phyloP scores from a whole-genome alignment of 2,888 invertebrate species.

The Onthophagus sagittarius region DNA sequence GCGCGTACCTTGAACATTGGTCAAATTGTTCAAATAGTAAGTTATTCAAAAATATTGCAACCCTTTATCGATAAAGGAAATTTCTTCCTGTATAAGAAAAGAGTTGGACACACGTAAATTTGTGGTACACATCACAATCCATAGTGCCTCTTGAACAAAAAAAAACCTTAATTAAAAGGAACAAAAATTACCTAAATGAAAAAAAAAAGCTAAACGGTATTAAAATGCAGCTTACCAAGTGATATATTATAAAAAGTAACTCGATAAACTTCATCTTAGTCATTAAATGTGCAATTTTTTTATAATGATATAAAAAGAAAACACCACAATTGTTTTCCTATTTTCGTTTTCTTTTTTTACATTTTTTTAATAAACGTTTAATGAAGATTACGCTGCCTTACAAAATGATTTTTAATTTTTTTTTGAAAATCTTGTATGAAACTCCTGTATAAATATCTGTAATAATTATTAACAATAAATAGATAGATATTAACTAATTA shows the following conservation, averaged over 20 bases:
- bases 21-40: no score
- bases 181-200: neutral
- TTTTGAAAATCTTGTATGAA: slow-evolving; percentile 13
- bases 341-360: neutral
- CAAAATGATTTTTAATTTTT: neutral
- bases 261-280: slow-evolving; percentile 36
- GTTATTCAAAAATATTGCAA: neutral
- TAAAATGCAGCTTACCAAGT: slow-evolving; percentile 25
- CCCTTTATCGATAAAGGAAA: neutral
- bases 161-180: neutral
- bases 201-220: slow-evolving; percentile 7
- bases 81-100: slow-evolving; percentile 22
- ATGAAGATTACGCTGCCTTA: slow-evolving; percentile 1
- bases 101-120: slow-evolving; percentile 26
- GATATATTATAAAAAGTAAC: slow-evolving; percentile 27
- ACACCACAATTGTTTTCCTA: slow-evolving; percentile 14
- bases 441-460: slow-evolving; percentile 1
- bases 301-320: slow-evolving; percentile 25
- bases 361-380: neutral
- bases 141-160: slow-evolving; percentile 41
- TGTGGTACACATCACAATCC: slow-evolving; percentile 40
- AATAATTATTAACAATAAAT: slow-evolving; percentile 16
- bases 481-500: slow-evolving; percentile 17
- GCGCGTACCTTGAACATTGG: no score
- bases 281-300: slow-evolving; percentile 41